Evolutionary conservation across 2,888 invertebrate genomes (phyloP), one percentile per base, ranked within the genome.

Genomic region (Acleris literana): DNA sequence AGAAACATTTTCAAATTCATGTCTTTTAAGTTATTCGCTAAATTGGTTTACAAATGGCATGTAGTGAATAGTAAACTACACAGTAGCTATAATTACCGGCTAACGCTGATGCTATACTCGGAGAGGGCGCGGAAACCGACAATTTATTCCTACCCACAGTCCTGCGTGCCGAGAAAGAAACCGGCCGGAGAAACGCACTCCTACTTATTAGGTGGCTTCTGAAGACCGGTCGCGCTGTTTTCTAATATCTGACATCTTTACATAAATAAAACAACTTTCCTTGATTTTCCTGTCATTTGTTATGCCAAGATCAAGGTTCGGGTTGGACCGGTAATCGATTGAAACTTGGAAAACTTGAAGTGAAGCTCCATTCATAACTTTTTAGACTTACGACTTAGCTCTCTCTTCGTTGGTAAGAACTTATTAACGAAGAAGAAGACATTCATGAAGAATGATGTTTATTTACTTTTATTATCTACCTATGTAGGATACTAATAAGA

Each of bases 231-330:
- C 67, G 17, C 56, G 29, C 68, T 25, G 73, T 70, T 73, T 73
- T 73, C 73, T 72, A 71, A 70, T 67, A 70, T 67, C 54, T 64
- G 63, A 63, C 66, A 70, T 67, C 68, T 68, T 70, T 68, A 70
- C 72, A 68, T 70, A 63, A 69, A 67, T 65, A 52, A 54, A 57
- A 66, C 69, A 63, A 64, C 69, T 71, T 72, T 71, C 69, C 65
- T 62, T 68, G 58, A 64, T 69, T 70, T 69, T 72, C 72, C 69
- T 68, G 71, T 66, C 70, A 29, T 71, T 64, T 69, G 53, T 60
- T 58, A 68, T 29, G 22, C 59, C 59, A 59, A 53, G 61, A 64
- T 56, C 64, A 55, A 63, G 60, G 65, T 53, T 51, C 33, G 51
- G 54, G 56, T 44, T 55, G 6, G 43, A 54, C 54, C 17, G 39